Evolutionary conservation across 2,113 vertebrate genomes (phyloP).

Genomic region (Halcyon senegalensis): DNA sequence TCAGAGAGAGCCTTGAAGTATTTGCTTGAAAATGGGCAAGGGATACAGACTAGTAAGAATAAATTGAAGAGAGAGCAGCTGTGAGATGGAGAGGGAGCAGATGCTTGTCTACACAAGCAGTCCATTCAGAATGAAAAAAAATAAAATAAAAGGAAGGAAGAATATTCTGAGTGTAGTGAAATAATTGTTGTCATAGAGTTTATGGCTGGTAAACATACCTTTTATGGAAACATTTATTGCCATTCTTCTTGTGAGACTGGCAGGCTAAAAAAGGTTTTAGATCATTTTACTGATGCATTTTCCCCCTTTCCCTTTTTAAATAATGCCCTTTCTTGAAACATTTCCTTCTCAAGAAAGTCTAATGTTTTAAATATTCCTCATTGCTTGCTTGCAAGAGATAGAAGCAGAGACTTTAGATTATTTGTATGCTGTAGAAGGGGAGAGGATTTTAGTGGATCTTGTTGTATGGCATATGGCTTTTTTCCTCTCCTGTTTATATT

Average conservation of each 20-base stretch:
- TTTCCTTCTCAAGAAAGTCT: slow-evolving; percentile 2
- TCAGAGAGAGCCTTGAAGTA: neutral
- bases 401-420: neutral
- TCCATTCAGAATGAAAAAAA: slow-evolving; percentile 49
- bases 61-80: slow-evolving; percentile 51
- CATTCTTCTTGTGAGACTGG: neutral
- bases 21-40: slow-evolving; percentile 19
- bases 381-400: neutral
- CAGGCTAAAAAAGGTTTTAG: neutral
- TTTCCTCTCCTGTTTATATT: neutral
- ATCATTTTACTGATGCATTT: neutral
- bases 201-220: slow-evolving; percentile 2
- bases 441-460: neutral
- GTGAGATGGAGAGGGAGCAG: slow-evolving; percentile 52
- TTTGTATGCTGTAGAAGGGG: neutral
- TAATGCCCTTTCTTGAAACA: neutral
- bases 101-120: slow-evolving; percentile 41
- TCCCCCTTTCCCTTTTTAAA: neutral
- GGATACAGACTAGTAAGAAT: slow-evolving; percentile 1
- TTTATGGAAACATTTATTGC: slow-evolving; percentile 23
- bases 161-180: slow-evolving; percentile 40
- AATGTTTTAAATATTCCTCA: neutral
- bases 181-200: slow-evolving; percentile 34
- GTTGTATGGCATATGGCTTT: neutral
- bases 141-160: slow-evolving; percentile 57